Conservation (phyloP, 92 coral and sea anemone species). For the Phenganax stokvisi region DNA sequence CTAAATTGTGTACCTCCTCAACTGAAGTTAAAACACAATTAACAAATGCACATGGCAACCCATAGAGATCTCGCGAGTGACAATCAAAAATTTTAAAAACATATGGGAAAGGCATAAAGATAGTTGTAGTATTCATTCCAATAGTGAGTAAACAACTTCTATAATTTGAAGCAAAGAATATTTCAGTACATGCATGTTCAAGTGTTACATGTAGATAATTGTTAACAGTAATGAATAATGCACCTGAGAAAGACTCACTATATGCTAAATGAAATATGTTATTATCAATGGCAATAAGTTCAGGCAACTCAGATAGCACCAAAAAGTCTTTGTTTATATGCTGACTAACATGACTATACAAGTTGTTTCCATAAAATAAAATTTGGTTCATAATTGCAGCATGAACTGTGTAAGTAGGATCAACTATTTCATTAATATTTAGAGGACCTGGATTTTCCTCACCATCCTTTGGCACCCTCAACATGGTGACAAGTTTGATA, state of each 20-base stretch:
- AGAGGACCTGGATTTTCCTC: neutral
- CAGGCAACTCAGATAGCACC: constrained; percentile 41
- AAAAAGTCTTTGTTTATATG: constrained; percentile 33
- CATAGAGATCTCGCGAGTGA: constrained; percentile 27
- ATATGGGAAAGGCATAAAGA: constrained; percentile 32
- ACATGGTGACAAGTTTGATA: no score
- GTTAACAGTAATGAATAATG: constrained; percentile 1
- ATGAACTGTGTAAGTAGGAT: constrained; percentile 3
- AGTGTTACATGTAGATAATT: constrained; percentile 19
- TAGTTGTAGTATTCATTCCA: neutral
- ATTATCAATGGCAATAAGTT: constrained; percentile 5
- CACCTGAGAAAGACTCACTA: constrained; percentile 12
- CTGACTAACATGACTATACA: constrained; percentile 14
- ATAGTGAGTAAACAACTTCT: constrained; percentile 30
- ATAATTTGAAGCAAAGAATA: constrained; percentile 27
- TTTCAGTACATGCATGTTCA: constrained; percentile 7
- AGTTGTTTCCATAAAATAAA: constrained; percentile 16
- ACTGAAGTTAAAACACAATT: neutral
- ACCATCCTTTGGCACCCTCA: no score
- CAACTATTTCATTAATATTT: constrained; percentile 18
- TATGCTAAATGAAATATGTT: neutral
- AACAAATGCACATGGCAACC: neutral
- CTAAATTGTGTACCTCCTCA: neutral
- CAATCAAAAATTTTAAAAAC: constrained; percentile 46
- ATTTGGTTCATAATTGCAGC: constrained; percentile 30